Evolutionary conservation across 2,797 vertebrate genomes (phyloP), one percentile per base, ranked within the genome.

Genomic region (Astyanax mexicanus): DNA sequence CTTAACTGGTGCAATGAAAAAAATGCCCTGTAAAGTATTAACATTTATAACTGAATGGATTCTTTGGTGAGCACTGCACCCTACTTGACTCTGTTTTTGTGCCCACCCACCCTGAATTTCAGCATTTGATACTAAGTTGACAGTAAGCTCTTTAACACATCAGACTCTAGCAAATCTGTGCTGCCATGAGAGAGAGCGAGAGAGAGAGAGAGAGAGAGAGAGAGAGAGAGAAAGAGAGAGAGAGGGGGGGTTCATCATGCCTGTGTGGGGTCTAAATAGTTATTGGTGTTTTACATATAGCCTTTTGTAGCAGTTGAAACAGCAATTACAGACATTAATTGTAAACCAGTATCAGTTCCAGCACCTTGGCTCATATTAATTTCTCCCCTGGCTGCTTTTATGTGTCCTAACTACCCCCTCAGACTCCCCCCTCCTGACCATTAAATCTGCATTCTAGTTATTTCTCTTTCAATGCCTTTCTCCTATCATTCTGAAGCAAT

Each of bases 331-430:
- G 86, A 88, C 86, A 90, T 91, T 79, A 51, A 69, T 70, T 90
- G 90, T 87, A 84, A 88, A 90, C 90, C 83, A 85, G 87, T 90
- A 92, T 91, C 89, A 92, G 90, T 91, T 93, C 89, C 88, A 90
- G 88, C 88, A 90, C 90, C 88, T 89, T 91, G 88, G 85, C 84
- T 92, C 89, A 86, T 90, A 90, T 91, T 93, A 85, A 92, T 92
- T 93, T 92, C 89, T 92, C 88, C 88, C 88, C 89, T 91, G 90
- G 86, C 90, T 91, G 90, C 88, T 90, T 92, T 92, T 91, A 92
- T 92, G 85, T 86, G 54, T 58, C 86, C 81, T 82, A 88, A 89
- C 60, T 62, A 13, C 35, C 62, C 19, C 60, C 60, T 37, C 19
- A 13, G 38, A 40, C n/a, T 83, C 45, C 29, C 29, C 27, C 45